These are phyloP conservation scores for Cheilosia scutellata DNA, from an alignment of 2,888 invertebrate species.

Conservation along the genomic window DNA sequence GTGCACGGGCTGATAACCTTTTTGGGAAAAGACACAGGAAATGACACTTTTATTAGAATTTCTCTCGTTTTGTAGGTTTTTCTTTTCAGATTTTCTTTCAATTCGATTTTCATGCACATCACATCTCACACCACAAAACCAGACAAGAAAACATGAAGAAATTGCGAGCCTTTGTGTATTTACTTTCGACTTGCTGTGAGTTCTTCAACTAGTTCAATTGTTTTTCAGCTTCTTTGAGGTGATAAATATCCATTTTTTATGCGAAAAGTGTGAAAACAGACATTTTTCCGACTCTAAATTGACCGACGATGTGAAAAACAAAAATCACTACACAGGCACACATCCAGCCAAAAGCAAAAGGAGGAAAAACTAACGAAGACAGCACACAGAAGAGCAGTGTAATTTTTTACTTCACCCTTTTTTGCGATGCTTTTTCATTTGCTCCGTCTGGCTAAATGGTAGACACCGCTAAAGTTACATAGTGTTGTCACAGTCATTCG, in stretches of 20 bases:
- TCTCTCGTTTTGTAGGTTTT: constrained; percentile 29
- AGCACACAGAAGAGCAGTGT: constrained; percentile 13
- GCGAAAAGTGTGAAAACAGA: constrained; percentile 23
- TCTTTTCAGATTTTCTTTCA: constrained; percentile 50
- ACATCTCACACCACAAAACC: constrained; percentile 27
- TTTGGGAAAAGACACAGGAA: constrained; percentile 63
- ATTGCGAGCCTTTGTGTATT: constrained; percentile 34
- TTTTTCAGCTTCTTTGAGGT: constrained; percentile 21
- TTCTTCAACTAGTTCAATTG: constrained; percentile 16
- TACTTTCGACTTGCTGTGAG: constrained; percentile 14
- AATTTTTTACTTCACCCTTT: constrained; percentile 39
- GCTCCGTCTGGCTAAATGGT: constrained; percentile 20
- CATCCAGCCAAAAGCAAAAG: constrained; percentile 26
- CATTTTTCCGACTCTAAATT: constrained; percentile 40
- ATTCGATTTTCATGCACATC: constrained; percentile 58
- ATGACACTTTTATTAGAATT: constrained; percentile 63
- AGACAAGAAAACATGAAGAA: constrained; percentile 54
- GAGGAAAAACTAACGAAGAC: constrained; percentile 9
- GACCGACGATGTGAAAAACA: constrained; percentile 67
- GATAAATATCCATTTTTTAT: constrained; percentile 44
- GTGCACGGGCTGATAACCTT: constrained; percentile 67
- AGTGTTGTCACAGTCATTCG: constrained; percentile 31
- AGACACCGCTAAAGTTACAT: constrained; percentile 18
- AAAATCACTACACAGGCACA: constrained; percentile 43
- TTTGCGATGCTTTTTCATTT: constrained; percentile 43